phyloP scores from a whole-genome alignment of 2,888 invertebrate genomes.

The Heliconius ethilla region DNA sequence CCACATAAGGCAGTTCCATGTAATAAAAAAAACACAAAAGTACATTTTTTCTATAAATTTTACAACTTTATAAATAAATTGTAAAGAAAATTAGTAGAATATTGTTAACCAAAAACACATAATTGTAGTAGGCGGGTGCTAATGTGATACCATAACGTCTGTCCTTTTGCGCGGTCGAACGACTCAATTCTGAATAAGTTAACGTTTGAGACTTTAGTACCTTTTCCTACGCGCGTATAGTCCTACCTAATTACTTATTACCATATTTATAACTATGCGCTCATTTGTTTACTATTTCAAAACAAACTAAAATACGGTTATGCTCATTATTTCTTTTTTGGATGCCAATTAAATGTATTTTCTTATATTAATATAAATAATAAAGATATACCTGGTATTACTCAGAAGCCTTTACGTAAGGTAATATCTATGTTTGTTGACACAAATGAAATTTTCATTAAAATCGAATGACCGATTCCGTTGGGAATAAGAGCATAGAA shows the following conservation, averaged over 20 bases:
- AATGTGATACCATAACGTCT: constrained; percentile 36
- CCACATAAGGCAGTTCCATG: background rate
- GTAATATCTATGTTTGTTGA: background rate
- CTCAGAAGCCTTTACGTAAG: background rate
- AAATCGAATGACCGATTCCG: too few relatives aligned
- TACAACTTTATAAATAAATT: constrained; percentile 17
- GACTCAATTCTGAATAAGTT: constrained; percentile 38
- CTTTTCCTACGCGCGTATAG: constrained; percentile 39
- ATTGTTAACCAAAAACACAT: constrained; percentile 20
- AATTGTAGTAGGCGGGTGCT: constrained; percentile 40
- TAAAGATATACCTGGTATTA: background rate
- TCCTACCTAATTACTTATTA: constrained; percentile 41
- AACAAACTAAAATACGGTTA: constrained; percentile 10
- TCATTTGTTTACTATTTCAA: constrained; percentile 29
- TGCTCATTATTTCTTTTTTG: background rate
- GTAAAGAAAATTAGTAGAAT: constrained; percentile 35
- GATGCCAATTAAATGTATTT: background rate
- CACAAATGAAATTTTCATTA: too few relatives aligned
- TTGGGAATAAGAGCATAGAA: too few relatives aligned
- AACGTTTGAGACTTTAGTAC: constrained; percentile 21
- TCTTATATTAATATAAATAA: background rate
- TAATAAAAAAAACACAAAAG: background rate
- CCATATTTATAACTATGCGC: constrained; percentile 37
- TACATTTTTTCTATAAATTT: background rate
- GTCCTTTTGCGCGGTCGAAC: constrained; percentile 36